Base-by-base conservation (phyloP, 2,888 invertebrate genomes). In the Cosmopolites sordidus region DNA sequence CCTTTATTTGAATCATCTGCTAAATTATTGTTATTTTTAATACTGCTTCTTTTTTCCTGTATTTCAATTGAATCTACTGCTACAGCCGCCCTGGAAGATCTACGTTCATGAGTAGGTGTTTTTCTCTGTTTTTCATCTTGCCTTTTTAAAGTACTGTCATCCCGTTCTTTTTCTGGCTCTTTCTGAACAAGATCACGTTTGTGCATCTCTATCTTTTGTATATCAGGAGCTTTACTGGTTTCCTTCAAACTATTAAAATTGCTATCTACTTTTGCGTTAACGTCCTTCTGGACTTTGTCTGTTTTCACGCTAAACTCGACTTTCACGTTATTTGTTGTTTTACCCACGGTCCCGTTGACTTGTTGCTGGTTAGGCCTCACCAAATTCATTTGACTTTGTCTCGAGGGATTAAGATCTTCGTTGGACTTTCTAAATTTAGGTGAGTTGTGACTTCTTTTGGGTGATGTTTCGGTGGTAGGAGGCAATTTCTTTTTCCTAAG, bases 31-130 rank as follows among this genome's bases (percentile, higher is more conserved):
- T 51, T 43, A n/a, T 37, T 58, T 4, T 41, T 43, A 44, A 33
- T 33, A 33, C 12, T 33, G 5, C 38, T 44, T 46, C 45, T 42
- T 44, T 60, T 62, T 12, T 59, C 59, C 15, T 59, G 56, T 14
- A 57, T 45, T 44, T 59, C 59, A 18, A 59, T 51, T 4, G 55
- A 53, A 33, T 54, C 55, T 5, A 49, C 29, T 11, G 48, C 47
- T 8, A 37, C 48, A 44, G 44, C 48, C 1, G 56, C 54, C 33
- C 52, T 58, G 6, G 64, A 62, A 12, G 51, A 37, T 38, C 54
- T 51, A 51, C 68, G 60, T 44, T 69, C 67, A 51, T 65, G 67
- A 4, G 64, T 64, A 0, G 66, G 66, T 1, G 66, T 66, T 50
- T 61, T 62, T 42, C 48, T 48, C 6, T 37, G 49, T 12, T 43